These are phyloP conservation scores for Priocnemis perturbator DNA, from an alignment of 2,888 invertebrate species.

Conservation along the genomic window DNA sequence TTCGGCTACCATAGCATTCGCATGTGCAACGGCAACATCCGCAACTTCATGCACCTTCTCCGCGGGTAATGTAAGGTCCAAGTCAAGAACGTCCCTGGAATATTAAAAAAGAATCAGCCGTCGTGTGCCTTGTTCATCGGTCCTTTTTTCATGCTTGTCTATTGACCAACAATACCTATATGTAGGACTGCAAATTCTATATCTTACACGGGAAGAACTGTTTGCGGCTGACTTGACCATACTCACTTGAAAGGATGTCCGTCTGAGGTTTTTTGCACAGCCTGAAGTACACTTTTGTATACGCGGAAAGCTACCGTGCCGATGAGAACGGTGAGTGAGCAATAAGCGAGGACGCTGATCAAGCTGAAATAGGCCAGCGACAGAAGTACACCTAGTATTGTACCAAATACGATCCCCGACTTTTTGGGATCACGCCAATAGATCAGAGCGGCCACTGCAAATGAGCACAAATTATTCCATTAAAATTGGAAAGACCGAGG, in stretches of 20 bases:
- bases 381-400: conserved; percentile 90
- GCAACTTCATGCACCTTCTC: conserved; percentile 94
- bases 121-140: not conserved
- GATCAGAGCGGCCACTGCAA: conserved; percentile 93
- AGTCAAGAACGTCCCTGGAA: conserved; percentile 87
- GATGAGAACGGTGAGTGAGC: conserved; percentile 88
- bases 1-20: conserved; percentile 88
- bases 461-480: conserved; percentile 27
- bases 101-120: not conserved
- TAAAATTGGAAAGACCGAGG: not conserved
- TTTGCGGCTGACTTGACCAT: not conserved
- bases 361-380: conserved; percentile 96
- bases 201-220: not conserved
- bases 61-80: conserved; percentile 90
- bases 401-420: conserved; percentile 95
- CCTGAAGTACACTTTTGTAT: conserved; percentile 96
- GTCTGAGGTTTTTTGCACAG: conserved; percentile 96
- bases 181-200: too few species aligned
- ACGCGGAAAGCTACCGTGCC: conserved; percentile 96
- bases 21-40: conserved; percentile 90
- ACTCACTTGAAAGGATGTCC: conserved; percentile 98
- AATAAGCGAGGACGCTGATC: conserved; percentile 96
- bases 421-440: conserved; percentile 98
- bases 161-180: too few species aligned
- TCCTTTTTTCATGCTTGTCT: not conserved